Percentiles rank a stretch among this genome's conserved stretches.
These are phyloP conservation scores for Anableps anableps DNA, from an alignment of 2,797 vertebrate genomes.

Conservation along the genomic window DNA sequence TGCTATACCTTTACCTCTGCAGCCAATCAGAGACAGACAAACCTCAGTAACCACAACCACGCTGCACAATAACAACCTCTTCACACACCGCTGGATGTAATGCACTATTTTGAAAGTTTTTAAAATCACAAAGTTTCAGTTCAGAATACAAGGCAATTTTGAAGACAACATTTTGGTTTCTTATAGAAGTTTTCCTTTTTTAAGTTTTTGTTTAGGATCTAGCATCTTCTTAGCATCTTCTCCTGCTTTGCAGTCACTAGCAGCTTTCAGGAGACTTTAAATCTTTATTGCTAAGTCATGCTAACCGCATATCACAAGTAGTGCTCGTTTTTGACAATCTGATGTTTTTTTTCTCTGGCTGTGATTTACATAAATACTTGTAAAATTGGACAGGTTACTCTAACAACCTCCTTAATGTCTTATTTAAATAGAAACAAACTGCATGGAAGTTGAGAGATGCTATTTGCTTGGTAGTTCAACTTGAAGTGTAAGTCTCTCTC, in stretches of 20 bases:
- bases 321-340: background rate
- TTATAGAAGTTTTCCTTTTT: background rate
- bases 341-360: background rate
- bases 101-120: background rate
- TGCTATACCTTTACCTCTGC: too few species aligned
- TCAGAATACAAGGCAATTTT: too few species aligned
- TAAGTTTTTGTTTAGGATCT: background rate
- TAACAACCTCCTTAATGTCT: background rate
- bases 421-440: background rate
- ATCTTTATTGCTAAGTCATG: background rate
- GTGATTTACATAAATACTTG: background rate
- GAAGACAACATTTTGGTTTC: too few species aligned
- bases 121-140: too few species aligned
- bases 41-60: background rate
- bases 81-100: background rate
- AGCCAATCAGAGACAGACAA: background rate
- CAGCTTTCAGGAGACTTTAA: background rate
- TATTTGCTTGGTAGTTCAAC: too few species aligned
- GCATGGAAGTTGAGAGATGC: too few species aligned
- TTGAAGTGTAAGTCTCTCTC: too few species aligned
- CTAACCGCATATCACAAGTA: background rate
- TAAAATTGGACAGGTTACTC: background rate
- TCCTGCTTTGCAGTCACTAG: background rate
- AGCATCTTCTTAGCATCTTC: too few species aligned
- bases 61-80: too few species aligned